These are phyloP conservation scores for Styela plicata DNA, from an alignment of 23 tunicate genomes.

Conservation along the genomic window DNA sequence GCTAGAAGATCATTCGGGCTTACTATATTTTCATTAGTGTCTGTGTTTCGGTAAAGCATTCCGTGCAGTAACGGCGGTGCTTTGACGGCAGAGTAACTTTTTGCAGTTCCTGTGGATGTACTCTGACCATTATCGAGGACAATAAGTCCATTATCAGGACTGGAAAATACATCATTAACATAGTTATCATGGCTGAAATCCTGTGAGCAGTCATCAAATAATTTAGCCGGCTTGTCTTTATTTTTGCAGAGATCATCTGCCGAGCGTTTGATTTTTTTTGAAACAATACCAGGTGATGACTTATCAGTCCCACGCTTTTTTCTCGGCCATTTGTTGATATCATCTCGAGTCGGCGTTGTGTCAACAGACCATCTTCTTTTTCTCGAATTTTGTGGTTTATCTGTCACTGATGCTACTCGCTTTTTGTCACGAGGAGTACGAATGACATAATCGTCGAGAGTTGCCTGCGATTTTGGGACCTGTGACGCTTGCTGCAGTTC, in stretches of 20 bases:
- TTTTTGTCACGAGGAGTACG: conserved; percentile 41
- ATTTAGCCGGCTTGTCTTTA: neutral
- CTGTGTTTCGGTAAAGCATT: neutral
- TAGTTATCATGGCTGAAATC: neutral
- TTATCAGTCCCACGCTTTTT: conserved; percentile 37
- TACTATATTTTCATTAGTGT: neutral
- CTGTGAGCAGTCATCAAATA: neutral
- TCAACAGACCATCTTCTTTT: conserved; percentile 15
- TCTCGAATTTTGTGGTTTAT: conserved; percentile 22
- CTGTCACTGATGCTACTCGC: neutral
- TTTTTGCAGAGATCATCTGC: neutral
- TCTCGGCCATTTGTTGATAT: conserved; percentile 64
- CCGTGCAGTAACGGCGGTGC: neutral
- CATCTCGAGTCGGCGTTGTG: conserved; percentile 55
- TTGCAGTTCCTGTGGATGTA: neutral
- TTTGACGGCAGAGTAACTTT: neutral
- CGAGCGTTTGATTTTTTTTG: neutral
- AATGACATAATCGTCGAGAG: conserved; percentile 44
- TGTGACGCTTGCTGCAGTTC: neutral
- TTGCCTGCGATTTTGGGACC: neutral
- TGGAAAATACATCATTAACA: neutral
- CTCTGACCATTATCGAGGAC: neutral
- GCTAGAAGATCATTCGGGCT: neutral
- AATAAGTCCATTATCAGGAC: conserved; percentile 7
- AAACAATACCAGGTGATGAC: conserved; percentile 26